A percentile compares a stretch with the other conserved stretches of the same genome.
Evolutionary conservation across 2,113 vertebrate genomes (phyloP).

Genomic region (Agelaius phoeniceus): DNA sequence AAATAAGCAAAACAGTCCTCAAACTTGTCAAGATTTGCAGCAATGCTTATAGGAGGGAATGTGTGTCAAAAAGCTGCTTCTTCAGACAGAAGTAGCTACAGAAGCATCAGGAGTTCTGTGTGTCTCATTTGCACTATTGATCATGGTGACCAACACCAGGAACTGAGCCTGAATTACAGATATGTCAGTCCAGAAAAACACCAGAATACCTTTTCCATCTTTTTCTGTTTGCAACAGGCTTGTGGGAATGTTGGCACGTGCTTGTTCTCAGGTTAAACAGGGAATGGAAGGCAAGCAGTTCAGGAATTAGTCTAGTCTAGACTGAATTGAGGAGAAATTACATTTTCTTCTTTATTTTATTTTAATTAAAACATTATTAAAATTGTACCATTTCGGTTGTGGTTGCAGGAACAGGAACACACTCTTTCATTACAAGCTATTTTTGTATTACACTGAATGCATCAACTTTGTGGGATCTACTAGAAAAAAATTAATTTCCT

Average conservation of each 20-base stretch:
- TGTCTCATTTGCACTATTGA: background rate
- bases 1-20: background rate
- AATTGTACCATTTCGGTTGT: background rate
- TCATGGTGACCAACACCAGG: background rate
- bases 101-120: background rate
- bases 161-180: background rate
- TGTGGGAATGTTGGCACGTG: background rate
- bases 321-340: background rate
- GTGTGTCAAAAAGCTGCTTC: background rate
- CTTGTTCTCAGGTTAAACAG: background rate
- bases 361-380: background rate
- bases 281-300: background rate
- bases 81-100: background rate
- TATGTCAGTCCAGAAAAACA: background rate
- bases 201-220: background rate
- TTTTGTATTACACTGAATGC: background rate
- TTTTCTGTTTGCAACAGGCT: background rate
- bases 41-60: background rate
- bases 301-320: background rate
- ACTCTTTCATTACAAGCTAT: background rate
- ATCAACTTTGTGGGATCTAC: background rate
- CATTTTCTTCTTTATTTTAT: background rate
- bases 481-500: background rate
- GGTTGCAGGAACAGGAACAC: background rate
- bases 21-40: background rate